phyloP scores from a whole-genome alignment of 1,140 invertebrate species.

The Hestina assimilis region DNA sequence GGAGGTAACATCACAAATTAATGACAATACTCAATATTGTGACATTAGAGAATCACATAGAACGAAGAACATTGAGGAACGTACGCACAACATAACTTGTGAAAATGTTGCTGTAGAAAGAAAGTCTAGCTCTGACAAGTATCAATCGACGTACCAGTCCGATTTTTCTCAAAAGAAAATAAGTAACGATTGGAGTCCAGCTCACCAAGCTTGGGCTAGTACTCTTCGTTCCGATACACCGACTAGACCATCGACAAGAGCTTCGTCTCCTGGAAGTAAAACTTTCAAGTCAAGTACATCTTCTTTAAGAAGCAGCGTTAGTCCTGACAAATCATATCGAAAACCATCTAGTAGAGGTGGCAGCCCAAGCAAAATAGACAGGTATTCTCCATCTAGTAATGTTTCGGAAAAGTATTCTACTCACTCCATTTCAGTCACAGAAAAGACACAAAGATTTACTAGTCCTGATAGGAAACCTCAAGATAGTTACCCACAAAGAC shows the following conservation, averaged over 20 bases:
- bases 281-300: conserved; percentile 71
- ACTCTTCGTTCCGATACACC: conserved; percentile 82
- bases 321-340: conserved; percentile 76
- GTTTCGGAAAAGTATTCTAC: conserved; percentile 45
- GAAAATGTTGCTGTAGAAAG: conserved; percentile 49
- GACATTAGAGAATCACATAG: conserved; percentile 9
- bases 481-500: conserved; percentile 15
- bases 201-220: conserved; percentile 85
- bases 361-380: conserved; percentile 62
- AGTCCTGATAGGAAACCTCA: conserved; percentile 39
- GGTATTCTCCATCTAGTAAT: conserved; percentile 46
- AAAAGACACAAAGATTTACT: conserved; percentile 41
- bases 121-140: conserved; percentile 65
- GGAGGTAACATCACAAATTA: conserved; percentile 1
- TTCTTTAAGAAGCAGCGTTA: conserved; percentile 76
- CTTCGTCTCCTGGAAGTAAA: conserved; percentile 68
- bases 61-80: conserved; percentile 31
- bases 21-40: conserved; percentile 7
- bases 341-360: conserved; percentile 58
- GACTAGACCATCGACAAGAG: conserved; percentile 58
- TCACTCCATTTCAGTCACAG: conserved; percentile 45
- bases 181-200: conserved; percentile 81
- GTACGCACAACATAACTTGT: conserved; percentile 40
- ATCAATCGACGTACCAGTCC: conserved; percentile 80
- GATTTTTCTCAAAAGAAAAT: conserved; percentile 80